Evolutionary conservation across 2,797 vertebrate species (phyloP), one percentile per base, ranked within the genome.

Genomic region (Pipistrellus pygmaeus): DNA sequence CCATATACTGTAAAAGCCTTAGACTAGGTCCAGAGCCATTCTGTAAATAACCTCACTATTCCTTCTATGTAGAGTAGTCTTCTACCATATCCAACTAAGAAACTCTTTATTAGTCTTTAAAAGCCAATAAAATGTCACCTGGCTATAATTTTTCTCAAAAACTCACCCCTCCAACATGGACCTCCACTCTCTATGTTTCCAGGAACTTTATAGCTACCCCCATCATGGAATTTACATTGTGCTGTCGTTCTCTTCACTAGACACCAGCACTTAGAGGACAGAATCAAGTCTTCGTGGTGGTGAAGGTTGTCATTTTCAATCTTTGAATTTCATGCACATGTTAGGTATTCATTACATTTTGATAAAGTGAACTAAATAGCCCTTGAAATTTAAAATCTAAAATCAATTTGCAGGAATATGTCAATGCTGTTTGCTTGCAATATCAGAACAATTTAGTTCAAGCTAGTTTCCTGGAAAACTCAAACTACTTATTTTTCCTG

Each of bases 311-410:
- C 25, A 62, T 78, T 69, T 76, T 75, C 38, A 72, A 73, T 20
- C 32, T 78, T 35, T 60, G 46, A 72, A n/a, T 6, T 44, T 85
- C 17, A 51, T 1, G 3, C 14, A 68, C 35, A 77, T 57, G 13
- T 4, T 30, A 86, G 51, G 4, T 15, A 51, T 69, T 87, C 17
- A 48, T 10, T 57, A 60, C 48, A 44, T 90, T 94, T 41, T 71
- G 57, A 66, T 75, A 53, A 68, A 81, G 41, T 75, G 12, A 96
- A 87, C 14, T 21, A 90, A 82, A 66, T 27, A 60, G 55, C 18
- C 10, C 18, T 66, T 86, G 66, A 64, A 73, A 92, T 64, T 91
- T 85, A 85, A 89, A 89, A 73, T 78, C 71, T 83, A 73, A 92
- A 86, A 80, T 78, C 71, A 93, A 48, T 62, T 75, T 91, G 18